phyloP scores from a whole-genome alignment of 1,140 invertebrate genomes.

The Drosophila mojavensis region DNA sequence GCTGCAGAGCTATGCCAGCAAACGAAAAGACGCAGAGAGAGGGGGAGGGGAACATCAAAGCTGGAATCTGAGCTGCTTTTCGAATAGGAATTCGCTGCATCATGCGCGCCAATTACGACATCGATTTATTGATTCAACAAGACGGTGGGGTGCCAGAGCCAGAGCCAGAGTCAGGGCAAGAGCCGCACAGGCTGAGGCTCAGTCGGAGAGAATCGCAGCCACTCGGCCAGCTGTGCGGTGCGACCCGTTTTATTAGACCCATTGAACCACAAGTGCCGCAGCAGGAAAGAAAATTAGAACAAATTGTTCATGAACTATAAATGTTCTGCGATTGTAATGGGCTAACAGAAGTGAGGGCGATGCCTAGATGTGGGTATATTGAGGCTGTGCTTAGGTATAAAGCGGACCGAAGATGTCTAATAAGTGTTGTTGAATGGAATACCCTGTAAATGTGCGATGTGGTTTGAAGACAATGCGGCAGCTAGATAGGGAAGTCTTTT shows the following conservation, averaged over 20 bases:
- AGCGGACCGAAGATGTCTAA: not conserved
- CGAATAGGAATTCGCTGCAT: conserved; percentile 68
- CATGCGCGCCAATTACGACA: conserved; percentile 53
- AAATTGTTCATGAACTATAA: conserved; percentile 75
- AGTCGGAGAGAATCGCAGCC: no score
- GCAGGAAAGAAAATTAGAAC: conserved; percentile 71
- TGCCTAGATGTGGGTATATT: not conserved
- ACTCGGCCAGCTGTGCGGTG: conserved; percentile 31
- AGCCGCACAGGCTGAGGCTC: not conserved
- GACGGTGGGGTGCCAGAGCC: conserved; percentile 34
- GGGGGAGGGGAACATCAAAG: no score
- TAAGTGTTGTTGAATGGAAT: not conserved
- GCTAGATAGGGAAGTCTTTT: no score
- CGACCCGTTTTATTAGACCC: conserved; percentile 48
- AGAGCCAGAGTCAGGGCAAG: not conserved
- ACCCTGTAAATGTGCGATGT: not conserved
- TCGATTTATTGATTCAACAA: conserved; percentile 32
- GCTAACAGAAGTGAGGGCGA: not conserved
- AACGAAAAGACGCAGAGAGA: no score
- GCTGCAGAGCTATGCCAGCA: no score
- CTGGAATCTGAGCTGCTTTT: not conserved
- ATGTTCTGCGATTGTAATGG: conserved; percentile 7
- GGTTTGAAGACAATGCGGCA: not conserved
- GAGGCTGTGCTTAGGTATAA: not conserved
- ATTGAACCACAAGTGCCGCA: conserved; percentile 17